Percentiles rank a stretch among this genome's conserved stretches.
Conservation (phyloP, 2,888 invertebrate genomes). For the Microplitis deprimator region DNA sequence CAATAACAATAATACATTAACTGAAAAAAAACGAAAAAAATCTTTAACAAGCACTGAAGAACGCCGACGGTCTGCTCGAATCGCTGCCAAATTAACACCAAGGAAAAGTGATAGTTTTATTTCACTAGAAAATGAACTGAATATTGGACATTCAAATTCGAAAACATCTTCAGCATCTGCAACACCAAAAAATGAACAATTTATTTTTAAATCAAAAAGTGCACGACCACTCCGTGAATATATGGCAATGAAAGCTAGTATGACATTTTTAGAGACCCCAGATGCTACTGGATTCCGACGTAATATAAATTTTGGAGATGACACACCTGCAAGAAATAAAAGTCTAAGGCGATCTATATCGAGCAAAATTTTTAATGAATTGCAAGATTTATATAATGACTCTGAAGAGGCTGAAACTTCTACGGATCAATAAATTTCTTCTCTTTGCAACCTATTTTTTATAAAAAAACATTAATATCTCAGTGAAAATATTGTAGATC, state of each 20-base stretch:
- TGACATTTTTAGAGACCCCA: slow-evolving; percentile 36
- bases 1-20: neutral
- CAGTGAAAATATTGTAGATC: too few species aligned
- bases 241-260: slow-evolving; percentile 31
- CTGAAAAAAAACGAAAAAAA: neutral
- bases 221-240: slow-evolving; percentile 34
- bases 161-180: neutral
- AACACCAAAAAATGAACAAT: neutral
- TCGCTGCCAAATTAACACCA: neutral
- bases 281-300: slow-evolving; percentile 25
- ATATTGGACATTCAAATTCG: slow-evolving; percentile 11
- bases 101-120: slow-evolving; percentile 24
- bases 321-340: slow-evolving; percentile 21
- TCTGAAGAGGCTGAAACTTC: neutral
- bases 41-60: neutral
- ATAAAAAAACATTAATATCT: too few species aligned
- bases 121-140: neutral
- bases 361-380: slow-evolving; percentile 33
- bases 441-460: too few species aligned
- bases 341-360: slow-evolving; percentile 32
- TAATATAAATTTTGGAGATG: neutral
- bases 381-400: slow-evolving; percentile 33
- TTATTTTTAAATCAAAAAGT: neutral
- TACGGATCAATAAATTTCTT: too few species aligned
- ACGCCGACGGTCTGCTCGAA: slow-evolving; percentile 14